Percentiles rank a stretch among this genome's conserved stretches.
Evolutionary conservation across 1,140 invertebrate genomes (phyloP).

Genomic region (Callitettix versicolor): DNA sequence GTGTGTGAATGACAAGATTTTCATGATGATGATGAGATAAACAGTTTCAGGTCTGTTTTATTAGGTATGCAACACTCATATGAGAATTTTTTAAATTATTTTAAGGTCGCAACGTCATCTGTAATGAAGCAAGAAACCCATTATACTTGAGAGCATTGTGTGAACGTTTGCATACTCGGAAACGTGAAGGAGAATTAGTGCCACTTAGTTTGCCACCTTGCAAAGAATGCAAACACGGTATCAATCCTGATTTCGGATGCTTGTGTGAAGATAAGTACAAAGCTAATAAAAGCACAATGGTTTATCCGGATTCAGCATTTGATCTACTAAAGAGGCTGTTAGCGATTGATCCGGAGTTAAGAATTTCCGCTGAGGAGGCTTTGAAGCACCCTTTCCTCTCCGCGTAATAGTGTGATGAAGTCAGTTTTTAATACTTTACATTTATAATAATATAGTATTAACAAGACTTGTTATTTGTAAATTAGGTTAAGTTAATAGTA

Average conservation of each 20-base stretch:
- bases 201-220: neutral
- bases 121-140: slow-evolving; percentile 38
- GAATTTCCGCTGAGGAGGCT: slow-evolving; percentile 62
- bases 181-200: neutral
- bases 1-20: too few relatives aligned
- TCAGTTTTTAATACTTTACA: too few relatives aligned
- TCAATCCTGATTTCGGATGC: neutral
- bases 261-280: slow-evolving; percentile 8
- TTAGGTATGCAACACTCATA: too few relatives aligned
- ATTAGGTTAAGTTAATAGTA: too few relatives aligned
- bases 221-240: neutral
- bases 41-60: too few relatives aligned
- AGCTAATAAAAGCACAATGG: neutral
- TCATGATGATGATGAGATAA: too few relatives aligned
- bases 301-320: slow-evolving; percentile 57
- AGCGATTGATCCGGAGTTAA: slow-evolving; percentile 58
- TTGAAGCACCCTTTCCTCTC: slow-evolving; percentile 62
- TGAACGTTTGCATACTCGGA: slow-evolving; percentile 30
- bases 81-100: too few relatives aligned
- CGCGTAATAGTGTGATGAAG: too few relatives aligned
- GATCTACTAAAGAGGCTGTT: slow-evolving; percentile 62
- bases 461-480: too few relatives aligned
- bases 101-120: slow-evolving; percentile 42
- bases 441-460: too few relatives aligned
- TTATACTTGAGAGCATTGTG: slow-evolving; percentile 42